These are phyloP conservation scores for Chlamydotis undulata DNA, from an alignment of 2,113 vertebrate species.

Conservation along the genomic window DNA sequence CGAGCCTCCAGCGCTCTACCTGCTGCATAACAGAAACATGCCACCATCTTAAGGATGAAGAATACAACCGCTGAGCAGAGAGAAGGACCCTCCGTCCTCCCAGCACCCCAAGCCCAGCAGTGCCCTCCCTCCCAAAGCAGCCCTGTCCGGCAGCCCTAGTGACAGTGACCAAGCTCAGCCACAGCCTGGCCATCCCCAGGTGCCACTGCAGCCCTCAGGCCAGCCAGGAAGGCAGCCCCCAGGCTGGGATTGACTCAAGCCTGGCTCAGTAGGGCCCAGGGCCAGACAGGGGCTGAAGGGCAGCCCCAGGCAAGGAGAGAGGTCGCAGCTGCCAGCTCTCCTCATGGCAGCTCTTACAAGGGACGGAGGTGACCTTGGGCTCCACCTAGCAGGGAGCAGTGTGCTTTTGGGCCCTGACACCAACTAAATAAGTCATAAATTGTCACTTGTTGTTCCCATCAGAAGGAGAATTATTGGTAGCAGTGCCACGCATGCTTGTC, in stretches of 20 bases:
- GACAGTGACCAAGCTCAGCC: accelerated
- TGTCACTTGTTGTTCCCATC: background rate
- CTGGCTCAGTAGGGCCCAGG: too few species aligned
- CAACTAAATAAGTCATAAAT: background rate
- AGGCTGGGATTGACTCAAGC: accelerated
- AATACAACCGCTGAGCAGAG: accelerated
- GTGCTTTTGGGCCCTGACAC: accelerated
- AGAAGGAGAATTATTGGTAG: background rate
- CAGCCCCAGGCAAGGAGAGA: background rate
- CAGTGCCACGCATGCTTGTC: background rate
- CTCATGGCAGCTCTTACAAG: accelerated
- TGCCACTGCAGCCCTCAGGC: too few species aligned
- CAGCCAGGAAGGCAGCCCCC: too few species aligned
- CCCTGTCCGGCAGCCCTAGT: background rate
- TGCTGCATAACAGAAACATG: background rate
- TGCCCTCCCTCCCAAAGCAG: background rate
- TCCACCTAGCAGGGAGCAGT: background rate
- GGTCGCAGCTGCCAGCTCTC: too few species aligned
- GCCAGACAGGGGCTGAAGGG: background rate
- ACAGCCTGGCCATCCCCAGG: too few species aligned
- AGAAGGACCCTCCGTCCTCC: accelerated
- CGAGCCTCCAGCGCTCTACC: accelerated
- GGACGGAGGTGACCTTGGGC: background rate
- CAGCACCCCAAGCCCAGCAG: accelerated
- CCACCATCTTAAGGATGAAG: background rate